Conservation (phyloP, 2,113 vertebrate genomes). For the Engraulis encrasicolus region DNA sequence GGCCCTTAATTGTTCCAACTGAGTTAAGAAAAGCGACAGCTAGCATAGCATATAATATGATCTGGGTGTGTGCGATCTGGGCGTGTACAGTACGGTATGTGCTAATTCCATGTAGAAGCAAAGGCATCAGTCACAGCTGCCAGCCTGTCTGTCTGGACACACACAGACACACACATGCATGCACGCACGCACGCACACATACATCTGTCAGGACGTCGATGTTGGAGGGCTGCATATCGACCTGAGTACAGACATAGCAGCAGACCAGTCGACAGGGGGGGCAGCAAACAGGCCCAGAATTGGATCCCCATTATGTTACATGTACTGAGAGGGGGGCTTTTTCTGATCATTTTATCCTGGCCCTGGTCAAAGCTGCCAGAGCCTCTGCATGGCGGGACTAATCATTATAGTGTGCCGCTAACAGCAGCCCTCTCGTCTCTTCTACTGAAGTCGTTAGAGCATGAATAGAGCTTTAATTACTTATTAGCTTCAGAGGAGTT, state of each 20-base stretch:
- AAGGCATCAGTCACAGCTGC: background rate
- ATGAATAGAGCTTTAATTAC: constrained; percentile 63
- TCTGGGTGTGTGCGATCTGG: too few relatives aligned
- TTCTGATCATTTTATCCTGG: too few relatives aligned
- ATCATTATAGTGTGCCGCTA: constrained; percentile 65
- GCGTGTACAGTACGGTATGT: background rate
- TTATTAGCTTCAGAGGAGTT: constrained; percentile 50
- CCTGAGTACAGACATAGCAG: constrained; percentile 38
- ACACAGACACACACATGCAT: too few relatives aligned
- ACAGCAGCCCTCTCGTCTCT: constrained; percentile 46
- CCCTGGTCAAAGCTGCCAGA: too few relatives aligned
- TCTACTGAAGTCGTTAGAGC: background rate
- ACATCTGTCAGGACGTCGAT: constrained; percentile 3
- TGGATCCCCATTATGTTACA: too few relatives aligned
- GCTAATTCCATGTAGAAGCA: background rate
- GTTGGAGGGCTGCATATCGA: constrained; percentile 26
- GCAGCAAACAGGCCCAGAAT: too few relatives aligned
- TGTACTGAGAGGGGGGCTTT: too few relatives aligned
- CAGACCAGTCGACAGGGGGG: too few relatives aligned
- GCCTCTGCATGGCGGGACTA: too few relatives aligned
- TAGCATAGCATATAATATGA: too few relatives aligned
- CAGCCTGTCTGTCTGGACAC: too few relatives aligned
- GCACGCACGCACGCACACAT: too few relatives aligned
- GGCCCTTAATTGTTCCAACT: background rate
- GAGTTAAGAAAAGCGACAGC: background rate